Conservation (phyloP, 2,113 vertebrate genomes). For the Onychostoma macrolepis region DNA sequence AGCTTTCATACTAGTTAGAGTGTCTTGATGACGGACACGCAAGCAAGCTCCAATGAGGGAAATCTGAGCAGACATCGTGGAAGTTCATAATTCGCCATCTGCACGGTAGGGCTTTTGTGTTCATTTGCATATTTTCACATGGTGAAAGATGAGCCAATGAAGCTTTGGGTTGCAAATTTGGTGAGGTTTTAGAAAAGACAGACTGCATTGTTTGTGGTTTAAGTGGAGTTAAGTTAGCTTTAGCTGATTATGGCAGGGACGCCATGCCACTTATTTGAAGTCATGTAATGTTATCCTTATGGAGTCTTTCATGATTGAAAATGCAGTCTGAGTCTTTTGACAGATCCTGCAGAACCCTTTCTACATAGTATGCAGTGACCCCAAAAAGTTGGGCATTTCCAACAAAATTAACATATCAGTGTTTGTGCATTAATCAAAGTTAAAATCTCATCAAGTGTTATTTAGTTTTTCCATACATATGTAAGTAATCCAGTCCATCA, state of each 20-base stretch:
- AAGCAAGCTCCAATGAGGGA: slow-evolving; percentile 1
- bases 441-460: neutral
- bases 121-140: slow-evolving; percentile 23
- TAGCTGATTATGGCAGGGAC: slow-evolving; percentile 38
- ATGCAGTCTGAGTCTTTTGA: slow-evolving; percentile 9
- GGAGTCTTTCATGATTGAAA: slow-evolving; percentile 38
- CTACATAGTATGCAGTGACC: neutral
- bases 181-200: slow-evolving; percentile 30
- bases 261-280: neutral
- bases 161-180: slow-evolving; percentile 33
- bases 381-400: neutral
- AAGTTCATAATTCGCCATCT: slow-evolving; percentile 22
- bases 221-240: slow-evolving; percentile 28
- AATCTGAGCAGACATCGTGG: slow-evolving; percentile 29
- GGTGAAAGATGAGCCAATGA: slow-evolving; percentile 28
- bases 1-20: slow-evolving; percentile 34
- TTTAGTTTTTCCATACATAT: no score
- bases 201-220: slow-evolving; percentile 28
- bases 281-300: slow-evolving; percentile 38
- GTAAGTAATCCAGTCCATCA: no score
- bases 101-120: slow-evolving; percentile 9
- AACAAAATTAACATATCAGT: neutral
- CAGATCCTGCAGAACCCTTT: neutral
- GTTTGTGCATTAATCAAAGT: neutral
- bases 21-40: slow-evolving; percentile 28